Evolutionary conservation across 2,797 vertebrate species (phyloP).

Genomic region (Crocodylus rhombifer): DNA sequence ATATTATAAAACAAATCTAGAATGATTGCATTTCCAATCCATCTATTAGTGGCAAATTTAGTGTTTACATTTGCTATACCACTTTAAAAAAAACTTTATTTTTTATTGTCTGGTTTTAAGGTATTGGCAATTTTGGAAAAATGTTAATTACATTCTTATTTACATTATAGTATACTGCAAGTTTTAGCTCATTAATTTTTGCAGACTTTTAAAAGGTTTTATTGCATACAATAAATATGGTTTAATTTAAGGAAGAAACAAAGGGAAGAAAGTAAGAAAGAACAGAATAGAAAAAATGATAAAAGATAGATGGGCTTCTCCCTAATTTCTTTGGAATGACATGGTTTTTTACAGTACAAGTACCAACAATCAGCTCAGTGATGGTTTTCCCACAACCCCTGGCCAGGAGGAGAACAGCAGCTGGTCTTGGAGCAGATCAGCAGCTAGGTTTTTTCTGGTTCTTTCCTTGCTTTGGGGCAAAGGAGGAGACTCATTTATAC

Average conservation of each 20-base stretch:
- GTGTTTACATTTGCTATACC: background rate
- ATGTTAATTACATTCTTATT: constrained; percentile 7
- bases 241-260: background rate
- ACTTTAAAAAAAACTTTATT: background rate
- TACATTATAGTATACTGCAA: background rate
- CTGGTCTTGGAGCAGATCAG: background rate
- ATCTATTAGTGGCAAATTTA: constrained; percentile 17
- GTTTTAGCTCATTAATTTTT: background rate
- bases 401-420: background rate
- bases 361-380: background rate
- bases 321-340: background rate
- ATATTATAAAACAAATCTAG: background rate
- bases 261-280: background rate
- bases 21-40: constrained; percentile 8
- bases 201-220: background rate
- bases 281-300: background rate
- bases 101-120: constrained; percentile 1
- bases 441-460: background rate
- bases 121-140: constrained; percentile 12
- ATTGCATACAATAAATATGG: background rate
- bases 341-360: background rate
- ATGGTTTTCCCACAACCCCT: background rate
- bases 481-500: background rate
- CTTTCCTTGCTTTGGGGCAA: background rate
- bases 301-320: background rate